A percentile compares a stretch with the other conserved stretches of the same genome.
Conservation (phyloP, 2,888 invertebrate species). For the Idaea dimidiata region DNA sequence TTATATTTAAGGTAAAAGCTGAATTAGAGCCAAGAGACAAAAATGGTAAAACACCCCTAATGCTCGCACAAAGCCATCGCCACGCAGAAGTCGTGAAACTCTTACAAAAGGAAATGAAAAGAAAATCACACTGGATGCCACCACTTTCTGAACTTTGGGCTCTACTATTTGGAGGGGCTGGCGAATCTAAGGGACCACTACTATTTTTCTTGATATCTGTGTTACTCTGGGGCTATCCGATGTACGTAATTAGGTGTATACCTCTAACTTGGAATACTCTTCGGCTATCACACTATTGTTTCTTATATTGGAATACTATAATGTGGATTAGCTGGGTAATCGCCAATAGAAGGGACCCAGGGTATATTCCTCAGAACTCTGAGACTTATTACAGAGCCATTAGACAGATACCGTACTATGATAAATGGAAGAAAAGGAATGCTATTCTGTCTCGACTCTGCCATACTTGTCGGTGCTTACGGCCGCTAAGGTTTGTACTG, state of each 20-base stretch:
- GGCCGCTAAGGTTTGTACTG: slow-evolving; percentile 83
- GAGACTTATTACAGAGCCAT: slow-evolving; percentile 95
- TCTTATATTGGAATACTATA: slow-evolving; percentile 93
- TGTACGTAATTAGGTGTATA: slow-evolving; percentile 94
- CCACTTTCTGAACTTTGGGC: slow-evolving; percentile 94
- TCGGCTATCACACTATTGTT: slow-evolving; percentile 92
- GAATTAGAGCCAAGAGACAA: slow-evolving; percentile 93
- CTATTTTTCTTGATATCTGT: slow-evolving; percentile 92
- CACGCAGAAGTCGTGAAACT: slow-evolving; percentile 92
- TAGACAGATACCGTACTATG: slow-evolving; percentile 94
- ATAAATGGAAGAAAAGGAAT: slow-evolving; percentile 94
- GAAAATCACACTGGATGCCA: slow-evolving; percentile 92
- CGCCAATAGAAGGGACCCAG: slow-evolving; percentile 93
- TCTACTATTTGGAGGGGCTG: slow-evolving; percentile 93
- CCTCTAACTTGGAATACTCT: slow-evolving; percentile 95
- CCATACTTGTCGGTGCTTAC: slow-evolving; percentile 93
- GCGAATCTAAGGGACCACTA: slow-evolving; percentile 93
- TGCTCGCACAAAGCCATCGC: slow-evolving; percentile 93
- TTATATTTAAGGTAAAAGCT: slow-evolving; percentile 85
- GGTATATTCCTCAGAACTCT: slow-evolving; percentile 93
- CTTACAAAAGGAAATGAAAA: slow-evolving; percentile 89
- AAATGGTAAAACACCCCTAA: slow-evolving; percentile 94
- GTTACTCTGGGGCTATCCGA: slow-evolving; percentile 94
- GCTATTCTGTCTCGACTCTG: slow-evolving; percentile 90
- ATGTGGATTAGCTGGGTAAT: slow-evolving; percentile 97